Evolutionary conservation across 2,888 invertebrate genomes (phyloP).

Genomic region (Pardosa pseudoannulata): DNA sequence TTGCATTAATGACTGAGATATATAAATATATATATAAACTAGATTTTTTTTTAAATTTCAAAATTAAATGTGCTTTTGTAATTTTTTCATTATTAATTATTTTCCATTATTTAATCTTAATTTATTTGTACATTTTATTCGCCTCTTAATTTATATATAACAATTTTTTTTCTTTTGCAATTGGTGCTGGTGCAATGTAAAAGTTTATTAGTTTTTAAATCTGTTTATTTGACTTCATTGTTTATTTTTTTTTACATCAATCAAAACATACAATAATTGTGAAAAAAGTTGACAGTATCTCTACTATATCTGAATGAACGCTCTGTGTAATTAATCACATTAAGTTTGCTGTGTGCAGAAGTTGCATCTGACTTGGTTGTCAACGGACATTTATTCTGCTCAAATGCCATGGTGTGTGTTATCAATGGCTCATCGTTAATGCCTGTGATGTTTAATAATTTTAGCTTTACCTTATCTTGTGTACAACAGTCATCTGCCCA

Average conservation of each 20-base stretch:
- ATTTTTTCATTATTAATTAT: neutral
- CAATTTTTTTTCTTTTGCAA: too few relatives aligned
- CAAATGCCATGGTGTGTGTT: constrained; percentile 41
- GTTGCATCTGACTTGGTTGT: neutral
- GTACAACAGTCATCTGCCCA: constrained; percentile 43
- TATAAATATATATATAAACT: neutral
- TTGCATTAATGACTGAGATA: neutral
- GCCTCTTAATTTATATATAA: too few relatives aligned
- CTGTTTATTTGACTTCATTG: constrained; percentile 12
- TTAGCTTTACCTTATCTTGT: constrained; percentile 59
- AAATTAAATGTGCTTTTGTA: constrained; percentile 2
- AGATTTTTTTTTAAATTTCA: neutral
- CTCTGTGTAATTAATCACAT: constrained; percentile 23
- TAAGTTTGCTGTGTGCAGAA: constrained; percentile 40
- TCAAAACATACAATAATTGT: constrained; percentile 46
- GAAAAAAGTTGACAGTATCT: constrained; percentile 19
- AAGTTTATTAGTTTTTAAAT: constrained; percentile 14
- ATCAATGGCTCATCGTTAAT: constrained; percentile 66
- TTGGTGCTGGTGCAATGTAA: constrained; percentile 66
- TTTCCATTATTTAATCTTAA: neutral
- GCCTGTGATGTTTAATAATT: constrained; percentile 71
- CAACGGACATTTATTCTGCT: constrained; percentile 32
- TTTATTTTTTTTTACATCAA: constrained; percentile 30
- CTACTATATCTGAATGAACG: constrained; percentile 29
- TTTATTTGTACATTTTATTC: neutral